Conservation (phyloP, 1,140 invertebrate species). For the Kradibia gibbosae region DNA sequence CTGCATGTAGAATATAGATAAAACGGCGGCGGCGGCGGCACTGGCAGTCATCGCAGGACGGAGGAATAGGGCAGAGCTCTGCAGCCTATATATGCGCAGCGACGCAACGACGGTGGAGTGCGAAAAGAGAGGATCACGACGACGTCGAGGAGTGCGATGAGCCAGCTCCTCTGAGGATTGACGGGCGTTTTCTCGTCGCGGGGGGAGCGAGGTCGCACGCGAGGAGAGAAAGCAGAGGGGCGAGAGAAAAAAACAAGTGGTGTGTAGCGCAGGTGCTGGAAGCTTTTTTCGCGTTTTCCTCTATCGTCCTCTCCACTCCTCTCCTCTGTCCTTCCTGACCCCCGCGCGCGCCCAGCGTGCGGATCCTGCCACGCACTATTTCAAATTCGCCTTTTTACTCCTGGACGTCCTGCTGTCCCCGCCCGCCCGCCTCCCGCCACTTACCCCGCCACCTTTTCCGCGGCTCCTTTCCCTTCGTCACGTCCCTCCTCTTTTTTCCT, state of each 20-base stretch:
- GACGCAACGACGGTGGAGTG: constrained; percentile 2
- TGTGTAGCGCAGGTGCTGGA: constrained; percentile 36
- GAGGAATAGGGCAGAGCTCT: constrained; percentile 15
- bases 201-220: constrained; percentile 20
- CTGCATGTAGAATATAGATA: constrained; percentile 13
- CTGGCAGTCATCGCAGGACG: constrained; percentile 6
- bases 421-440: no score
- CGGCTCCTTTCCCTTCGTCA: neutral
- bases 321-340: neutral
- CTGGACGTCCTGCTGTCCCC: neutral
- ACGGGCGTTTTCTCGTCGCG: constrained; percentile 46
- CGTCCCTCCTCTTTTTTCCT: neutral
- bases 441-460: neutral
- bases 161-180: constrained; percentile 28
- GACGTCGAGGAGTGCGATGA: constrained; percentile 36
- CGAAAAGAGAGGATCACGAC: constrained; percentile 20
- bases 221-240: neutral
- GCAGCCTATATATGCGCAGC: constrained; percentile 40
- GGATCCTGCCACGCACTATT: no score
- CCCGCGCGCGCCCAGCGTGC: no score
- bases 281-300: neutral
- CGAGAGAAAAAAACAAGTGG: constrained; percentile 42
- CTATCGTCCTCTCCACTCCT: neutral
- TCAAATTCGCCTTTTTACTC: neutral
- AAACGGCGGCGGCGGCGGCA: no score